A percentile compares a stretch with the other conserved stretches of the same genome.
Conservation (phyloP, 1,140 invertebrate species). For the Helicoverpa zea region DNA sequence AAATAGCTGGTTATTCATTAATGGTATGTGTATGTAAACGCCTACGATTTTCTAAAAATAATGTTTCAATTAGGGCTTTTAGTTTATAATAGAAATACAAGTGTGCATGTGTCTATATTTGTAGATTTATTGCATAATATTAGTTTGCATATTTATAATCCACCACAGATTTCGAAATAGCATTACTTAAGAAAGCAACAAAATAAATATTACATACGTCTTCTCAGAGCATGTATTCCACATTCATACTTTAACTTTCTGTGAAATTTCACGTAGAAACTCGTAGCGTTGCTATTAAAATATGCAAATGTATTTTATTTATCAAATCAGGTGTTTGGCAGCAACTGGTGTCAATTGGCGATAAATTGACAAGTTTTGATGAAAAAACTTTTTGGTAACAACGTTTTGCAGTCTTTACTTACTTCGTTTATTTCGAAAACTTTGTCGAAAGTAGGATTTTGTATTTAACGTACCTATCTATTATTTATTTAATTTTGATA, state of each 20-base stretch:
- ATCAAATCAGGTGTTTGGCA: not conserved
- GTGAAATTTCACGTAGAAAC: not conserved
- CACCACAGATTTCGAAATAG: not conserved
- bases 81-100: too few relatives aligned
- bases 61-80: too few relatives aligned
- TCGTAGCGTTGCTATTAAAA: not conserved
- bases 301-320: not conserved
- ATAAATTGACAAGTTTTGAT: not conserved
- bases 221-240: not conserved
- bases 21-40: too few relatives aligned
- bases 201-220: constrained; percentile 2
- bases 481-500: not conserved
- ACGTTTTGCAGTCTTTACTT: not conserved
- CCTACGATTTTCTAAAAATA: too few relatives aligned
- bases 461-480: not conserved
- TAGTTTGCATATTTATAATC: not conserved
- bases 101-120: too few relatives aligned
- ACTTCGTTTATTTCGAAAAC: not conserved
- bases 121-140: not conserved
- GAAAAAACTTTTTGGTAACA: constrained; percentile 10
- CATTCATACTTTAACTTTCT: not conserved
- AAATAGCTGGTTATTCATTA: too few relatives aligned
- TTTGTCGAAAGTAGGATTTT: not conserved
- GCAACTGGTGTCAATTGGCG: not conserved
- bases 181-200: not conserved